These are phyloP conservation scores for Eubasilissa splendida DNA, from an alignment of 2,888 invertebrate genomes.

Conservation along the genomic window DNA sequence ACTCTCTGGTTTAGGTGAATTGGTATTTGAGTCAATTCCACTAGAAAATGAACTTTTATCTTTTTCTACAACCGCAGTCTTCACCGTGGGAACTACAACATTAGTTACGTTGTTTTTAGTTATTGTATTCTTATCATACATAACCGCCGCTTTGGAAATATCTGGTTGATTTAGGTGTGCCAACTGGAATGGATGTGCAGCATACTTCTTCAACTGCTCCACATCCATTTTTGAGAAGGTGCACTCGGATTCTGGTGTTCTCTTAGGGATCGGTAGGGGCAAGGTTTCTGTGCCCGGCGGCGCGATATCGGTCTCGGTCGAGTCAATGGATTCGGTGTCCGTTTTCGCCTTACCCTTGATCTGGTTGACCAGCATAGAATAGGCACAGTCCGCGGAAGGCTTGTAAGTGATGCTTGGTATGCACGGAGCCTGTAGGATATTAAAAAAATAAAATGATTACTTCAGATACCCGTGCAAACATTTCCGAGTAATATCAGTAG, in stretches of 20 bases:
- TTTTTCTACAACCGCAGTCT: conserved; percentile 13
- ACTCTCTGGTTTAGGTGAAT: conserved; percentile 48
- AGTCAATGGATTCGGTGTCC: conserved; percentile 31
- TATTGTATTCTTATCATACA: conserved; percentile 62
- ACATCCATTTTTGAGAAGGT: conserved; percentile 45
- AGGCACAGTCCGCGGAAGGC: conserved; percentile 89
- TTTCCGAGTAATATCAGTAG: neutral
- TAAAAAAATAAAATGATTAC: conserved; percentile 55
- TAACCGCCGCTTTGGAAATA: conserved; percentile 64
- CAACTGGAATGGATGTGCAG: conserved; percentile 41
- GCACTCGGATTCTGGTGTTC: conserved; percentile 42
- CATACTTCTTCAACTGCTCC: conserved; percentile 48
- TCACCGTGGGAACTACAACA: conserved; percentile 1
- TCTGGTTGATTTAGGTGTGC: conserved; percentile 54
- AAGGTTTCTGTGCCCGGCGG: conserved; percentile 67
- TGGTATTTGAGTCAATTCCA: conserved; percentile 45
- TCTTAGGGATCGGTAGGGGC: conserved; percentile 60
- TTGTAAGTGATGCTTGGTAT: conserved; percentile 82
- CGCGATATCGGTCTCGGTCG: conserved; percentile 64
- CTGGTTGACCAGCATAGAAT: conserved; percentile 89
- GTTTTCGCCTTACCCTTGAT: conserved; percentile 76
- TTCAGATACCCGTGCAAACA: neutral
- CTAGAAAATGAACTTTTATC: neutral
- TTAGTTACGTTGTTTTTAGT: conserved; percentile 56
- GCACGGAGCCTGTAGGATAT: conserved; percentile 68